Conservation (phyloP, 2,888 invertebrate species). For the Mythimna pallens region DNA sequence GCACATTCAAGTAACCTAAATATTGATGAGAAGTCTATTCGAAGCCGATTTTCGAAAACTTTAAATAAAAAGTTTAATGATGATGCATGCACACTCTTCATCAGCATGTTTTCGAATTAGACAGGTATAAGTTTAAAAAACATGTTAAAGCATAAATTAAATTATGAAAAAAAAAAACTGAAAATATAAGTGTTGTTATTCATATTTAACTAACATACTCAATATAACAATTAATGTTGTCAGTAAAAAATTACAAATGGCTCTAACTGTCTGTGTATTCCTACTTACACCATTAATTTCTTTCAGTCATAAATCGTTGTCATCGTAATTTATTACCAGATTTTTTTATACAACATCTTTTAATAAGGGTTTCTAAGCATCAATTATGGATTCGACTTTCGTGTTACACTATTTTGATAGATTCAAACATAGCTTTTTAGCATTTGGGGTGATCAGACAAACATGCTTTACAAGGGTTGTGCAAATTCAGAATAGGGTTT, state of each 20-base stretch:
- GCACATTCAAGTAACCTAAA: too few species aligned
- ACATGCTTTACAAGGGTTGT: too few species aligned
- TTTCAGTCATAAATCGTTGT: slow-evolving; percentile 18
- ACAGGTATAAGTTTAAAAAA: neutral
- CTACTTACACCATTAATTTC: slow-evolving; percentile 15
- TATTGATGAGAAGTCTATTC: too few species aligned
- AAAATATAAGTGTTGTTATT: slow-evolving; percentile 27
- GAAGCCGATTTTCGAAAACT: neutral
- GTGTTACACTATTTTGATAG: neutral
- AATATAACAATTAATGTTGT: slow-evolving; percentile 50
- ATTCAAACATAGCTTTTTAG: neutral
- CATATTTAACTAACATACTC: slow-evolving; percentile 40
- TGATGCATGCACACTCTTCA: neutral
- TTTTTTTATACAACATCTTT: slow-evolving; percentile 5
- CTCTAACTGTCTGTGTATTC: slow-evolving; percentile 28
- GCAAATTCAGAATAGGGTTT: too few species aligned
- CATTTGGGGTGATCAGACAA: too few species aligned
- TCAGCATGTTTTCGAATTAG: neutral
- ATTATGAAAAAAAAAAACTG: neutral
- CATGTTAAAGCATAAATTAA: neutral
- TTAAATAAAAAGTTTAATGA: neutral
- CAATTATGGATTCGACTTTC: neutral
- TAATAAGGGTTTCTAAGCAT: neutral
- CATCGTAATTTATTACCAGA: slow-evolving; percentile 4
- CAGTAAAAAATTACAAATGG: slow-evolving; percentile 32